These are phyloP conservation scores for Adelognathus sp. DNA, from an alignment of 2,888 invertebrate genomes.

Conservation along the genomic window DNA sequence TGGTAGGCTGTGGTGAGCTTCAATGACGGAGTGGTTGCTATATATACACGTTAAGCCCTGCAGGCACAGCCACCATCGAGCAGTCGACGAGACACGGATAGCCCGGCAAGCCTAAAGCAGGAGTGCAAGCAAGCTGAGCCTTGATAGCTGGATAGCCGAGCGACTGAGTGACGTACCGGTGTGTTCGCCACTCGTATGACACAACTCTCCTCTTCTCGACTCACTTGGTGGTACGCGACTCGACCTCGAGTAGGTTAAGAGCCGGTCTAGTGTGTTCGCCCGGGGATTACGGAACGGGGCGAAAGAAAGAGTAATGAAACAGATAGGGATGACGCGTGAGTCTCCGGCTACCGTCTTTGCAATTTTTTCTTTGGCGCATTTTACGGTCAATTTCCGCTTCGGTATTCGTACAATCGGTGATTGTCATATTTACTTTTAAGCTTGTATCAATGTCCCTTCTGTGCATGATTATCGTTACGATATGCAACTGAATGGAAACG, in stretches of 20 bases:
- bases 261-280: constrained; percentile 23
- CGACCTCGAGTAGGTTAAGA: constrained; percentile 53
- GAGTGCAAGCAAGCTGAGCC: constrained; percentile 24
- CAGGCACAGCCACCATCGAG: constrained; percentile 25
- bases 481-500: neutral
- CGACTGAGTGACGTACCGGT: constrained; percentile 24
- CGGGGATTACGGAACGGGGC: constrained; percentile 2
- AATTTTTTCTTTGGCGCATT: neutral
- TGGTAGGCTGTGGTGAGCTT: neutral
- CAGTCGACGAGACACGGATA: constrained; percentile 12
- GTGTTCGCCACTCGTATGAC: constrained; percentile 63
- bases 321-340: neutral
- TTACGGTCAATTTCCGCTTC: neutral
- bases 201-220: constrained; percentile 64
- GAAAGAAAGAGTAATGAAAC: constrained; percentile 2
- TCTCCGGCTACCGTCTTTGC: neutral
- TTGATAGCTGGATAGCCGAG: constrained; percentile 29
- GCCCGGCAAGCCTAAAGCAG: constrained; percentile 10
- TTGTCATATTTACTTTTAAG: neutral
- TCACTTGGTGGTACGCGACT: constrained; percentile 43
- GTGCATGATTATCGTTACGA: neutral
- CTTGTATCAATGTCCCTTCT: neutral
- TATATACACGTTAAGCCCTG: constrained; percentile 2
- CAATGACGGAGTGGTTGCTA: neutral
- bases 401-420: neutral